A percentile compares a stretch with the other conserved stretches of the same genome.
Conservation (phyloP, 2,888 invertebrate species). For the Megastigmus dorsalis region DNA sequence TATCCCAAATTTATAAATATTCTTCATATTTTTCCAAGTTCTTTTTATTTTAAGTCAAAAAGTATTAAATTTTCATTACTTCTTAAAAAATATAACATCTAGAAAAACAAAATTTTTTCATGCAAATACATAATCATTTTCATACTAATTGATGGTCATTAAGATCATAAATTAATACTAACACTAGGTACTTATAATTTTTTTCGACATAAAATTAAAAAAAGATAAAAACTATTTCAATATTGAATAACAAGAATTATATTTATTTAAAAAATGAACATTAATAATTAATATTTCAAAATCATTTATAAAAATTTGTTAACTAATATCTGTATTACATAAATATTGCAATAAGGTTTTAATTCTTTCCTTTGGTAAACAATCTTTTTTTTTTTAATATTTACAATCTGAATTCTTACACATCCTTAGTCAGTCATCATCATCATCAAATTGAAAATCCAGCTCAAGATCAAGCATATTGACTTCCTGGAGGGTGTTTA, state of each 20-base stretch:
- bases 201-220: too few species aligned
- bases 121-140: too few species aligned
- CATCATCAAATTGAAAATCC: slow-evolving; percentile 80
- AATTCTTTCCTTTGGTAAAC: slow-evolving; percentile 35
- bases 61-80: too few species aligned
- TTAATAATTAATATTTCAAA: not conserved
- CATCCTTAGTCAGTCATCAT: slow-evolving; percentile 11
- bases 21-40: not conserved
- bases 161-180: too few species aligned
- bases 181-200: too few species aligned
- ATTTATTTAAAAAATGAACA: not conserved
- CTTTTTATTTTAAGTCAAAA: not conserved
- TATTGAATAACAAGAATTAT: too few species aligned
- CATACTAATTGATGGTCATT: too few species aligned
- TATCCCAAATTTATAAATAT: slow-evolving; percentile 26
- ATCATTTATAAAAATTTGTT: slow-evolving; percentile 13
- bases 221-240: too few species aligned
- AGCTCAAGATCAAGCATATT: slow-evolving; percentile 85
- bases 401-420: slow-evolving; percentile 37
- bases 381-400: slow-evolving; percentile 39
- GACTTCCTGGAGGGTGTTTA: slow-evolving; percentile 89
- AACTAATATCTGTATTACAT: not conserved
- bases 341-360: not conserved
- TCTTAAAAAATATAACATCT: too few species aligned
- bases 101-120: too few species aligned